Base-by-base conservation (phyloP, 2,888 invertebrate species). In the Zootermopsis nevadensis region DNA sequence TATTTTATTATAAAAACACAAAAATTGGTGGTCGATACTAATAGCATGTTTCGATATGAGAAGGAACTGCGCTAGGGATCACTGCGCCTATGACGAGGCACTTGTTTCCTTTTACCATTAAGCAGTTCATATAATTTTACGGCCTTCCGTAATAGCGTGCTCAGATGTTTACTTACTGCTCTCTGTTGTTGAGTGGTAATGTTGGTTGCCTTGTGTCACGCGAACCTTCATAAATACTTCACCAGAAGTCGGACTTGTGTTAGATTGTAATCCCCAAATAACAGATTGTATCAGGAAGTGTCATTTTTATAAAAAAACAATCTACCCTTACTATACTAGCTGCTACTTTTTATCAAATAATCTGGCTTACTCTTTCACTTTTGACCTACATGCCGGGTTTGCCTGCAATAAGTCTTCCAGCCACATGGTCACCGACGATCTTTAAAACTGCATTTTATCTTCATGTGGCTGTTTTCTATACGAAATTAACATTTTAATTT, bases 261-360 rank as follows among this genome's bases (percentile, higher is more conserved):
- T 74, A 60, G 60, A 60, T 60, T 60, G 4, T 60, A 60, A 60
- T 60, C 60, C 60, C 60, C 60, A 60, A 60, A 27, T 27, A 60
- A 38, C 74, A 74, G 74, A 74, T 74, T 74, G 74, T 38, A 74
- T 74, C 74, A 74, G 74, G 38, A 74, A 38, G 74, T 74, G 74
- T 38, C 74, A 74, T 74, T 74, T 74, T 74, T 74, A 74, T 74
- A 74, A 74, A 74, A 74, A 74, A 74, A 74, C 74, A 74, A 74
- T 74, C 74, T 35, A 38, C 24, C 31, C 74, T 8, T 42, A 31
- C 4, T 8, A 31, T 33, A 22, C 38, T 74, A 60, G n/a, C n/a
- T 8, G 10, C 60, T 27, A 27, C 8, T 60, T 27, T n/a, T 74
- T 74, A 74, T 74, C 74, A n/a, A 38, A 74, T n/a, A 74, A 74